Evolutionary conservation across 2,113 vertebrate genomes (phyloP), one percentile per base, ranked within the genome.

Genomic region (Elephantulus edwardii): DNA sequence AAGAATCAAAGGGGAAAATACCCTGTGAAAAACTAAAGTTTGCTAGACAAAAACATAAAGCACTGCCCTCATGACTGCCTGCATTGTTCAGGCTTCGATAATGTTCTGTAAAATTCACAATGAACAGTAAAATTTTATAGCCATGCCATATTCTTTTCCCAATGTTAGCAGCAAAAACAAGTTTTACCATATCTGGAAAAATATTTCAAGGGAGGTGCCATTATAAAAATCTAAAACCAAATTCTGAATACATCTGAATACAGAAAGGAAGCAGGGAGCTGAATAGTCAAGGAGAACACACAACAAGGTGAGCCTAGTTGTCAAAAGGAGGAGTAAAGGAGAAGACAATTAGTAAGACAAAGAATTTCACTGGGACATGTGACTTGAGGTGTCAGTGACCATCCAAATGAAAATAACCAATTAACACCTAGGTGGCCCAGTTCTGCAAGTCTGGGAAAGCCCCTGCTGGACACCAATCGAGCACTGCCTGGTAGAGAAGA

Each of bases 391-490:
- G 50, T 62, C 48, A 48, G 68, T 33, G 70, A 64, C 28, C 42
- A 58, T 86, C 40, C 80, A 91, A 75, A 54, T 2, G 11, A n/a
- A 50, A 88, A 46, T 17, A 46, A 16, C 38, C 72, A 81, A 62
- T 70, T 77, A 94, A 26, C 64, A 76, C 48, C 11, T 40, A 71
- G 91, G 70, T 52, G 64, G 48, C 7, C 9, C 48, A 62, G 62
- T 75, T 46, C 40, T 50, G 85, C 72, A 42, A 42, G 62, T 78
- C 28, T 50, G 78, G 44, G 92, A 77, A 19, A 40, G 54, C 60
- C 42, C 68, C 77, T 48, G 83, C 79, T 88, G 83, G 91, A 91
- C 70, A 89, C 16, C 93, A 79, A 84, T 7, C 83, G 17, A 44
- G 75, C 56, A 71, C 82, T 68, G 77, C 84, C 35, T 33, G 0